Base-by-base conservation (phyloP, 2,797 vertebrate genomes). In the Acestrorhynchus altus region DNA sequence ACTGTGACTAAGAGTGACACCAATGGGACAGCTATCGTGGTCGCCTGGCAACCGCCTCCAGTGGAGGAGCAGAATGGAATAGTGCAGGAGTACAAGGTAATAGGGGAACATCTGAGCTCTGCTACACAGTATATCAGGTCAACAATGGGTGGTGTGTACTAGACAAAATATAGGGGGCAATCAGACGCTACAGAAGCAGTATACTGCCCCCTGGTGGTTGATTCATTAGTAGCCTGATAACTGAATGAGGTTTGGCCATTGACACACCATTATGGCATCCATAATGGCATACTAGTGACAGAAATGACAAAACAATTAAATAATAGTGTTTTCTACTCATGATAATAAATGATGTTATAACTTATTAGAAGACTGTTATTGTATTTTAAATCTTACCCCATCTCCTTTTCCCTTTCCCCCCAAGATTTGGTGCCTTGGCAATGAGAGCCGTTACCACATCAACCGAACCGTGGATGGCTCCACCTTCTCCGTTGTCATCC, bases 71-170 rank as follows among this genome's bases (percentile, higher is more conserved):
- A 94, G 70, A 99, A 99, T 51, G 98, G 98, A 75, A 92, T 98
- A 93, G 96, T 99, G 82, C 96, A 97, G 78, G 98, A 99, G 80
- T 99, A 99, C 70, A 99, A 98, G 98, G 98, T 99, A 95, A 91
- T 16, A 72, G 26, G 56, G 81, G 42, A 63, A 51, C 46, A 61
- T 67, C 44, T n/a, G 40, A 51, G 52, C 28, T 39, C 7, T 67
- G 28, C 13, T 18, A 42, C 24, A 57, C 61, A 22, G 39, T 57
- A 46, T 40, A 46, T 40, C 28, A 67, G 61, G 72, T 28, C 46
- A 67, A 16, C 65, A 49, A 9, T 49, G 42, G 52, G 63, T 79
- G 52, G 44, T 56, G 20, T 40, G 44, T 35, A 47, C 26, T 60
- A 60, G 22, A 15, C 20, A n/a, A 63, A 22, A 20, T 72, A 12